A percentile compares a stretch with the other conserved stretches of the same genome.
Conservation (phyloP, 2,113 vertebrate species). For the Pelodiscus sinensis region DNA sequence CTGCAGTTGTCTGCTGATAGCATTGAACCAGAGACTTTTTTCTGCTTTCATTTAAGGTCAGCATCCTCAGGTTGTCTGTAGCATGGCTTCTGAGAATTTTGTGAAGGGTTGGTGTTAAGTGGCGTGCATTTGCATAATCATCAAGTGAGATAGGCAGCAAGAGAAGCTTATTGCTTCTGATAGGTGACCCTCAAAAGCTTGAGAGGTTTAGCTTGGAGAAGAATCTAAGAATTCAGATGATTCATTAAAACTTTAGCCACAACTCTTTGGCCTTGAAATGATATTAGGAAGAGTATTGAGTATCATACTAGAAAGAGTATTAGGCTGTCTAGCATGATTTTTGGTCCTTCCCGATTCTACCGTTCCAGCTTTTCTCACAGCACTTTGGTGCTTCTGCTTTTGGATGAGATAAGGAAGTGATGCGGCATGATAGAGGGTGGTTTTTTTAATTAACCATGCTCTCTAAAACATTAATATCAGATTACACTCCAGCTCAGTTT, state of each 20-base stretch:
- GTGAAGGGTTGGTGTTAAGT: neutral
- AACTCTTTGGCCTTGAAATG: conserved; percentile 56
- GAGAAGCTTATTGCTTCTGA: fast-evolving
- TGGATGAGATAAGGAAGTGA: neutral
- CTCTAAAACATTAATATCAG: neutral
- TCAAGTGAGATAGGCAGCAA: neutral
- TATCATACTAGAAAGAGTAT: neutral
- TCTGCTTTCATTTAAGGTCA: neutral
- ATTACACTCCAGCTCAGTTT: neutral
- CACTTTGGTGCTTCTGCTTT: neutral
- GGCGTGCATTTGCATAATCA: neutral
- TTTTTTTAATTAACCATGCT: neutral
- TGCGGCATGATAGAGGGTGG: conserved; percentile 11
- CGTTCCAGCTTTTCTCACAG: conserved; percentile 6
- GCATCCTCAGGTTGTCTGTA: fast-evolving
- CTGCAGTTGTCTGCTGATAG: neutral
- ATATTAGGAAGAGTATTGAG: conserved; percentile 52
- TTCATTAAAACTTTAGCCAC: conserved; percentile 70
- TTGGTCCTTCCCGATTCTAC: conserved; percentile 45
- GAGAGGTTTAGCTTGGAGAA: conserved; percentile 47
- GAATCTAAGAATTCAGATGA: conserved; percentile 58
- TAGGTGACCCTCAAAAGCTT: conserved; percentile 46
- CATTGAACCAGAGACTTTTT: neutral
- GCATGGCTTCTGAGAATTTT: neutral
- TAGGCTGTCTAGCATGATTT: conserved; percentile 61